Base-by-base conservation (phyloP, 2,113 vertebrate genomes). In the Triplophysa rosa region DNA sequence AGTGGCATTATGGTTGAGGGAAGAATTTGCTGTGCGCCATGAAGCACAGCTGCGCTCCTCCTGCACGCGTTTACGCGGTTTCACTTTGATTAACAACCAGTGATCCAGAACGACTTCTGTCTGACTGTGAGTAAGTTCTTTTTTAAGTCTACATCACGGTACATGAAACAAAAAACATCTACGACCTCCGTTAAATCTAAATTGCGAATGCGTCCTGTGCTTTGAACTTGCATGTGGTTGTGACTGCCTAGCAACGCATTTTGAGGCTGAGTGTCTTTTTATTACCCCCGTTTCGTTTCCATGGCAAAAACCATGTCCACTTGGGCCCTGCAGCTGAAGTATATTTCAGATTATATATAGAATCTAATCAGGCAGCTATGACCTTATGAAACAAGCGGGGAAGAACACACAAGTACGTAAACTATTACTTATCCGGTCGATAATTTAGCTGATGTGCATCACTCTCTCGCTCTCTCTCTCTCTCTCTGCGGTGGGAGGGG, bases 21-120 rank as follows among this genome's bases (percentile, higher is more conserved):
- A 79, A 54, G 59, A 73, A 75, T 82, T 67, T 70, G 62, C 52
- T 59, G 21, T 83, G 81, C 67, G 77, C 63, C 72, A 69, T 74
- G 81, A 73, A 37, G 70, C 14, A 19, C 83, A 86, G 78, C 81
- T 72, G 21, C 70, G 33, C 10, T 69, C 49, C 3, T 49, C 62
- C 37, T 58, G 29, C 67, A 33, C 29, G 49, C 23, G 69, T 64
- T 52, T 71, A n/a, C 72, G 73, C 73, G 26, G 66, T 37, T 54
- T 64, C 65, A 82, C 56, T 81, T 59, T 83, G 79, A 82, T 86
- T 83, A 83, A 68, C 64, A 64, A 67, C 54, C 66, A 81, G 54
- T 77, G 79, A 83, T 86, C 79, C 84, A 82, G 77, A 86, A 83
- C 56, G 47, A 68, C 75, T 68, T 62, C 77, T 77, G 75, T 64